A percentile compares a stretch with the other conserved stretches of the same genome.
Evolutionary conservation across 2,888 invertebrate species (phyloP).

Genomic region (Aethes cnicana): DNA sequence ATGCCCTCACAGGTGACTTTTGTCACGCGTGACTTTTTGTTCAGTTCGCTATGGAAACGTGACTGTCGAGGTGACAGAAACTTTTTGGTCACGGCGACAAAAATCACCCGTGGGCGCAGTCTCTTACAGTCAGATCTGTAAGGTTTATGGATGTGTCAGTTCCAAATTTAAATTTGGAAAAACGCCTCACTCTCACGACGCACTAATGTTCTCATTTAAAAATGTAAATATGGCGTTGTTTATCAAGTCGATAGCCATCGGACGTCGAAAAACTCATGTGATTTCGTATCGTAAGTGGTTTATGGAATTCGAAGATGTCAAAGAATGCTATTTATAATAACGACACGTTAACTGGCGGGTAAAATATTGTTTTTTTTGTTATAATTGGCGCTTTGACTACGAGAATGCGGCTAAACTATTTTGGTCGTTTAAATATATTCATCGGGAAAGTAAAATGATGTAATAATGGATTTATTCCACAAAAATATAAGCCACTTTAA

Average conservation of each 20-base stretch:
- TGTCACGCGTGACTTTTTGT: too few relatives aligned
- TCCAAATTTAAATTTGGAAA: not conserved
- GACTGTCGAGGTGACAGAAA: too few relatives aligned
- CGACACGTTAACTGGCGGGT: not conserved
- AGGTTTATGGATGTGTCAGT: not conserved
- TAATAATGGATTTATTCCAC: not conserved
- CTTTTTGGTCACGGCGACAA: too few relatives aligned
- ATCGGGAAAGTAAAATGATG: too few relatives aligned
- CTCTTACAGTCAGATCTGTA: too few relatives aligned
- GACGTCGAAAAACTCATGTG: conserved; percentile 34
- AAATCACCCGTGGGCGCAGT: too few relatives aligned
- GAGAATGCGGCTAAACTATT: too few relatives aligned
- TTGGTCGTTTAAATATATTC: too few relatives aligned
- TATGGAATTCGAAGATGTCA: conserved; percentile 16
- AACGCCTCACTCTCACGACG: conserved; percentile 1
- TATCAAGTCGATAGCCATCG: conserved; percentile 41
- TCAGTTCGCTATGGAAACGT: too few relatives aligned
- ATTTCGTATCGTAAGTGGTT: conserved; percentile 23
- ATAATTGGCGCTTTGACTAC: not conserved
- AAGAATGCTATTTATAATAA: conserved; percentile 17
- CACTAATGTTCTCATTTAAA: conserved; percentile 33
- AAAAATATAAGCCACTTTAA: too few relatives aligned
- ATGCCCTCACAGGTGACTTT: too few relatives aligned
- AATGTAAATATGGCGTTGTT: conserved; percentile 43
- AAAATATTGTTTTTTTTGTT: conserved; percentile 1